Conservation (phyloP, 2,888 invertebrate species). For the Dicyrtomina minuta region DNA sequence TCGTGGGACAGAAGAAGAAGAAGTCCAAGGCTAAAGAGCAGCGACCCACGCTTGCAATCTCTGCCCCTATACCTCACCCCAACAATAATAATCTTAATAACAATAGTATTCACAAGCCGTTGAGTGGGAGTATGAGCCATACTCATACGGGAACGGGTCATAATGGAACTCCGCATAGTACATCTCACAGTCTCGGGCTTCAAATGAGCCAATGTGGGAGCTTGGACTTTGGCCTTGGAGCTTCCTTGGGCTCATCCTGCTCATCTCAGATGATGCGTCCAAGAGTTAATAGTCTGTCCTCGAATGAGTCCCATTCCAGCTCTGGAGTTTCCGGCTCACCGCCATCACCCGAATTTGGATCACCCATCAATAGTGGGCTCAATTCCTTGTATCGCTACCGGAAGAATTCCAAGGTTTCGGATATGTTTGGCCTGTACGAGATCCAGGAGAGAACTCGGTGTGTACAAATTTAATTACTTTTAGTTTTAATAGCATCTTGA, state of each 20-base stretch:
- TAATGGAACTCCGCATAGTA: too few relatives aligned
- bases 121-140: too few relatives aligned
- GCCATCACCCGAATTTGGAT: slow-evolving; percentile 43
- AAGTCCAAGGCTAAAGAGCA: slow-evolving; percentile 69
- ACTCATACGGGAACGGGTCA: too few relatives aligned
- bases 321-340: slow-evolving; percentile 53
- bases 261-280: slow-evolving; percentile 41
- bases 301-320: slow-evolving; percentile 57
- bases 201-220: slow-evolving; percentile 14
- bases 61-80: slow-evolving; percentile 59
- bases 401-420: slow-evolving; percentile 39
- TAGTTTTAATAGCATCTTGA: too few relatives aligned
- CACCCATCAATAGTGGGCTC: slow-evolving; percentile 30
- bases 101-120: too few relatives aligned
- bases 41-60: slow-evolving; percentile 65
- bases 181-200: slow-evolving; percentile 10
- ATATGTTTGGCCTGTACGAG: too few relatives aligned
- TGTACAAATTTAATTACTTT: too few relatives aligned
- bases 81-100: slow-evolving; percentile 53
- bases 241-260: slow-evolving; percentile 28
- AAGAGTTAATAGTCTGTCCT: slow-evolving; percentile 57
- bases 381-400: slow-evolving; percentile 40
- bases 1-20: slow-evolving; percentile 64
- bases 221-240: slow-evolving; percentile 33
- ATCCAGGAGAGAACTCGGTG: not conserved